Percentiles rank a stretch among this genome's conserved stretches.
Evolutionary conservation across 2,113 vertebrate species (phyloP).

Genomic region (Vimba vimba): DNA sequence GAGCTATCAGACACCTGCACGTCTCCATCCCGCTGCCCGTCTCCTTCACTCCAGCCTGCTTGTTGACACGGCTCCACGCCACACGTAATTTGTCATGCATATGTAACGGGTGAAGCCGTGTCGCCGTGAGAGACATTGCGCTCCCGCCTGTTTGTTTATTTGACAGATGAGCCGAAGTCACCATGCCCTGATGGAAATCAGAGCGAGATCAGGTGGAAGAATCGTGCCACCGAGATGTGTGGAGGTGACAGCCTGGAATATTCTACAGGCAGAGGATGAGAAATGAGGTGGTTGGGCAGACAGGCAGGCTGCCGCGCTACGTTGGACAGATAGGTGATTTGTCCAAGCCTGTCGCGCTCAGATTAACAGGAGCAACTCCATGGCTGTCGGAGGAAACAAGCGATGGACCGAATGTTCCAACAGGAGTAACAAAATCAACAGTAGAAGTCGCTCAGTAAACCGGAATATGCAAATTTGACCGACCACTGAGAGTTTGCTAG

Average conservation of each 20-base stretch:
- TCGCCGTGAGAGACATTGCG: conserved; percentile 14
- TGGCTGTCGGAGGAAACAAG: conserved; percentile 3
- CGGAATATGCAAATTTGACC: conserved; percentile 6
- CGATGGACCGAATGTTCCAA: neutral
- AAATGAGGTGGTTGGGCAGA: conserved; percentile 33
- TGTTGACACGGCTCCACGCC: conserved; percentile 51
- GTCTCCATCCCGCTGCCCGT: neutral
- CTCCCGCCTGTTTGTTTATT: conserved; percentile 56
- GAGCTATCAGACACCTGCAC: conserved; percentile 51
- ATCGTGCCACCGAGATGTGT: conserved; percentile 48
- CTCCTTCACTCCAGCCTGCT: conserved; percentile 10
- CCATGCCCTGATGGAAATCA: conserved; percentile 57
- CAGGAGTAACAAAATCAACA: neutral
- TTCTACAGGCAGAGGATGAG: conserved; percentile 23
- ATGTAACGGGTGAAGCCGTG: conserved; percentile 42
- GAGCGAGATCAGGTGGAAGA: conserved; percentile 58
- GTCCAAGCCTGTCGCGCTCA: conserved; percentile 34
- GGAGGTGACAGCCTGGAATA: conserved; percentile 41
- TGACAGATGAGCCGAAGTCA: conserved; percentile 63
- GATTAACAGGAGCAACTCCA: conserved; percentile 23
- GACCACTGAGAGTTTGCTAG: neutral
- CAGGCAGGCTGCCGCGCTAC: conserved; percentile 34
- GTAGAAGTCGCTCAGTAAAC: neutral
- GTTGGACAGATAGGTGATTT: conserved; percentile 44
- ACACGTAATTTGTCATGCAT: conserved; percentile 46